Evolutionary conservation across 2,797 vertebrate species (phyloP).

Genomic region (Neoniphon sammara): DNA sequence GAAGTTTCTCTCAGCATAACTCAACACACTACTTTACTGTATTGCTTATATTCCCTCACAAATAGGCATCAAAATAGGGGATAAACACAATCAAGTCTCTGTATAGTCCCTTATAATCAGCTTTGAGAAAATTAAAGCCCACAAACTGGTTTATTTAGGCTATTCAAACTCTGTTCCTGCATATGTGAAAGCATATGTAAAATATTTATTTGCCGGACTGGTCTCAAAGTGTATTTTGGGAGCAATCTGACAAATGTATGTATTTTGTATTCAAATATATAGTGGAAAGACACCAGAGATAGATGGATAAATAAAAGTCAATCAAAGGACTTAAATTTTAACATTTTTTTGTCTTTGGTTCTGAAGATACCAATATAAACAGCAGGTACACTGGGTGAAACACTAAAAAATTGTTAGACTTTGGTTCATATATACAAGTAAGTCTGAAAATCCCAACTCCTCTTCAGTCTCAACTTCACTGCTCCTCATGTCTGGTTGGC

Average conservation of each 20-base stretch:
- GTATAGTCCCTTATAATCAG: constrained; percentile 13
- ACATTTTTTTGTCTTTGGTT: constrained; percentile 51
- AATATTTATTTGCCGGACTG: constrained; percentile 8
- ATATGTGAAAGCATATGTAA: constrained; percentile 39
- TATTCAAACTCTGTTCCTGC: constrained; percentile 31
- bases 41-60: constrained; percentile 47
- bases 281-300: constrained; percentile 14
- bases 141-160: constrained; percentile 28
- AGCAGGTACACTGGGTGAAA: constrained; percentile 42
- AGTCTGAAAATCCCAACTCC: constrained; percentile 28
- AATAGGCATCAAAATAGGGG: constrained; percentile 4
- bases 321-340: constrained; percentile 17
- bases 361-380: constrained; percentile 39
- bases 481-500: background rate
- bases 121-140: constrained; percentile 13
- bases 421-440: constrained; percentile 64
- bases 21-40: constrained; percentile 19
- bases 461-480: background rate
- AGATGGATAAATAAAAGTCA: constrained; percentile 26
- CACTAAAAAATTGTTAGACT: constrained; percentile 38
- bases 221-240: background rate
- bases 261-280: constrained; percentile 32
- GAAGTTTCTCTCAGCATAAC: background rate
- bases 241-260: constrained; percentile 33
- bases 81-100: background rate